phyloP scores from a whole-genome alignment of 2,888 invertebrate species.

The Acholoe squamosa region DNA sequence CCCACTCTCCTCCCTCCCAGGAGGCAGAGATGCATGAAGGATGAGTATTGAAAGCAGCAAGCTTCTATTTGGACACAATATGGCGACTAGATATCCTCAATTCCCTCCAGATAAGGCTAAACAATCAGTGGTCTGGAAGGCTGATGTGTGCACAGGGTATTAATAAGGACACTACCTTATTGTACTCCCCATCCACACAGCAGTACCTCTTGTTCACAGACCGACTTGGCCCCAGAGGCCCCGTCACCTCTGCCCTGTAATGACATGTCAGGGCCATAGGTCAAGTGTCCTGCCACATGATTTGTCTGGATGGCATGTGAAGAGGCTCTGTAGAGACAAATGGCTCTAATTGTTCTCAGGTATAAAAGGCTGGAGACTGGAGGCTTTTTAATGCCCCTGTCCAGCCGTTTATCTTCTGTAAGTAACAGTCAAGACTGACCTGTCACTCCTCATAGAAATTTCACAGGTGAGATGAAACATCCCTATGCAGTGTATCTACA shows the following conservation, averaged over 20 bases:
- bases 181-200: not conserved
- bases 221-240: conserved; percentile 2
- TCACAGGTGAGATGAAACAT: no score
- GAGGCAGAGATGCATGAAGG: not conserved
- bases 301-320: conserved; percentile 27
- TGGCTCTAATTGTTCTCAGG: conserved; percentile 9
- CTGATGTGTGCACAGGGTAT: not conserved
- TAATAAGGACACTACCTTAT: not conserved
- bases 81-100: conserved; percentile 12
- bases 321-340: conserved; percentile 15
- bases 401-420: not conserved
- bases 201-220: not conserved
- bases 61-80: not conserved
- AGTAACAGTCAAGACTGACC: not conserved
- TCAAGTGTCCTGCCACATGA: conserved; percentile 30
- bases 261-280: conserved; percentile 8
- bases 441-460: no score
- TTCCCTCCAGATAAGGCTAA: conserved; percentile 1
- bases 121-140: not conserved
- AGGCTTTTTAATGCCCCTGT: not conserved
- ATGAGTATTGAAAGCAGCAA: conserved; percentile 4
- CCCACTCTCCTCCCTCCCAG: not conserved
- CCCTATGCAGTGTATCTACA: no score
- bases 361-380: not conserved
- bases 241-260: conserved; percentile 5